Conservation (phyloP, 2,113 vertebrate genomes). For the Podiceps cristatus region DNA sequence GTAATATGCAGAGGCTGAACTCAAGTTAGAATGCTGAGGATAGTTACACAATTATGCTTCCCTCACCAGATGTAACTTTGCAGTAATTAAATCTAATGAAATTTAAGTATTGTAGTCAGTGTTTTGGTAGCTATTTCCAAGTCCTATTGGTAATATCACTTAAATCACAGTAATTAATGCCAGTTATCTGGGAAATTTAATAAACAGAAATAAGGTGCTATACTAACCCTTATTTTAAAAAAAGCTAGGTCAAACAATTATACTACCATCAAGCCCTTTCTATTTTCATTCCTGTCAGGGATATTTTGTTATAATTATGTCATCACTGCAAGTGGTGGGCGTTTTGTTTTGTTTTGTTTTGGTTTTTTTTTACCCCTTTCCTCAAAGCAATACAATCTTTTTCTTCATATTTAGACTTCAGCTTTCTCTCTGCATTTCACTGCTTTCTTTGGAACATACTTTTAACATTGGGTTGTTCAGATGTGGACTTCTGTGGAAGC, state of each 20-base stretch:
- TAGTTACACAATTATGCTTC: slow-evolving; percentile 60
- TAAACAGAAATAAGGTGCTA: slow-evolving; percentile 30
- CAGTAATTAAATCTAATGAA: slow-evolving; percentile 71
- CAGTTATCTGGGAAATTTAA: slow-evolving; percentile 38
- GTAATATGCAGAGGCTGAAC: slow-evolving; percentile 61
- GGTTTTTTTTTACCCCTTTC: background rate
- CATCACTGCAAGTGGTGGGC: background rate
- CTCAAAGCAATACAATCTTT: background rate
- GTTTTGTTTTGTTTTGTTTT: too few species aligned
- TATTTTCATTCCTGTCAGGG: slow-evolving; percentile 21
- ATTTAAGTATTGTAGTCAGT: slow-evolving; percentile 60
- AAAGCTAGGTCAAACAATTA: background rate
- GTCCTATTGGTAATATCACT: slow-evolving; percentile 57
- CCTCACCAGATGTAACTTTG: slow-evolving; percentile 70
- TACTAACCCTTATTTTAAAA: slow-evolving; percentile 21
- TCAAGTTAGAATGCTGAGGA: slow-evolving; percentile 65
- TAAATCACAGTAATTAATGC: slow-evolving; percentile 61
- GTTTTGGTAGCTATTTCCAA: slow-evolving; percentile 68
- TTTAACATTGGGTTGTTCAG: background rate
- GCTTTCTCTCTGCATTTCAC: background rate
- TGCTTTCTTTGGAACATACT: slow-evolving; percentile 28
- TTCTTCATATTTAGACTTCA: background rate
- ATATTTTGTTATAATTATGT: slow-evolving; percentile 47
- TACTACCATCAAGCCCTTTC: background rate
- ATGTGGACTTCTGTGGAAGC: background rate